These are phyloP conservation scores for Mirounga angustirostris DNA, from an alignment of 2,113 vertebrate genomes.

Conservation along the genomic window DNA sequence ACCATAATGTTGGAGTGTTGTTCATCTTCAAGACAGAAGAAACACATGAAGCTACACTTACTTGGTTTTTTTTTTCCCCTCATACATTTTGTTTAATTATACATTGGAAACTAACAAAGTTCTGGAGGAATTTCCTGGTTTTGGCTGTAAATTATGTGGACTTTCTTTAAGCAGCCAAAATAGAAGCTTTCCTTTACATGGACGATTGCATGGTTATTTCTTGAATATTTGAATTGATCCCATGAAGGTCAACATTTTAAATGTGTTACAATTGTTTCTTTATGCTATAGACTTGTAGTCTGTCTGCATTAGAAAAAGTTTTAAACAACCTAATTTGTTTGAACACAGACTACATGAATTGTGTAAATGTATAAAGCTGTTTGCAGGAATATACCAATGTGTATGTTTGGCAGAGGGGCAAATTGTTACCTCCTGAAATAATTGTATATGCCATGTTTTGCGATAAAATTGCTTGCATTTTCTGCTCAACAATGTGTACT, in stretches of 20 bases:
- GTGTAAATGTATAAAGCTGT: conserved; percentile 88
- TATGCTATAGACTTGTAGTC: conserved; percentile 84
- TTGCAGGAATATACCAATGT: conserved; percentile 89
- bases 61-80: conserved; percentile 75
- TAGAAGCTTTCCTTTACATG: conserved; percentile 87
- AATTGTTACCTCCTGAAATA: conserved; percentile 86
- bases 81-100: conserved; percentile 87
- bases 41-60: conserved; percentile 87
- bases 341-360: conserved; percentile 90
- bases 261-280: conserved; percentile 80
- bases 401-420: conserved; percentile 87
- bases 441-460: conserved; percentile 88
- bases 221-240: conserved; percentile 81
- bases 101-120: conserved; percentile 88
- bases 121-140: conserved; percentile 88
- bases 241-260: conserved; percentile 83
- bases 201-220: conserved; percentile 86
- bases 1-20: conserved; percentile 88
- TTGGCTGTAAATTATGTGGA: conserved; percentile 88
- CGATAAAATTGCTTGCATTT: conserved; percentile 88
- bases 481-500: conserved; percentile 85
- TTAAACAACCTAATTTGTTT: conserved; percentile 90
- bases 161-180: conserved; percentile 87
- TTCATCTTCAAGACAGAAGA: conserved; percentile 90
- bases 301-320: conserved; percentile 82